A percentile compares a stretch with the other conserved stretches of the same genome.
Conservation (phyloP, 2,888 invertebrate species). For the Cephus nigrinus region DNA sequence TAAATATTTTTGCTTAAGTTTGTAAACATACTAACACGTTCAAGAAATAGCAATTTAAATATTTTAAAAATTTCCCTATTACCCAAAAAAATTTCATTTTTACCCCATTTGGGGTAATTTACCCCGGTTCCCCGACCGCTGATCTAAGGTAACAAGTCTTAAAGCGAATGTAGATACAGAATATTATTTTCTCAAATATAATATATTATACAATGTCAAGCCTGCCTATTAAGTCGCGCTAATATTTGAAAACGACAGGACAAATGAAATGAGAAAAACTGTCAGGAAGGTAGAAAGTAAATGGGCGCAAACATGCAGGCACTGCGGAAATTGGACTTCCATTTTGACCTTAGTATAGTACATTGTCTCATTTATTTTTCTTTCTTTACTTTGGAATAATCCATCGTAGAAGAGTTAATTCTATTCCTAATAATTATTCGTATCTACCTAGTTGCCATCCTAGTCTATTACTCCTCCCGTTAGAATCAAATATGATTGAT, state of each 20-base stretch:
- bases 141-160: not conserved
- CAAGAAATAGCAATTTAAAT: too few species aligned
- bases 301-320: not conserved
- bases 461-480: not conserved
- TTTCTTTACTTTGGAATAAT: not conserved
- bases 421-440: not conserved
- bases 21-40: too few species aligned
- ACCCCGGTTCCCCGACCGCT: too few species aligned
- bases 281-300: not conserved
- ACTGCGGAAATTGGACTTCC: not conserved
- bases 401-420: not conserved
- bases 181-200: constrained; percentile 23
- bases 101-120: too few species aligned
- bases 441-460: not conserved
- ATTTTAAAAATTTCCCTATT: too few species aligned
- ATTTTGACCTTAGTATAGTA: not conserved
- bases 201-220: not conserved
- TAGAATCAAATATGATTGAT: not conserved
- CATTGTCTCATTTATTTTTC: not conserved
- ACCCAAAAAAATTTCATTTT: too few species aligned
- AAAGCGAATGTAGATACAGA: not conserved
- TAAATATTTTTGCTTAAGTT: too few species aligned
- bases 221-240: not conserved
- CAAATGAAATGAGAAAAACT: not conserved
- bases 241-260: not conserved